A percentile compares a stretch with the other conserved stretches of the same genome.
phyloP scores from a whole-genome alignment of 2,888 invertebrate genomes.

The Hedychridium roseum region DNA sequence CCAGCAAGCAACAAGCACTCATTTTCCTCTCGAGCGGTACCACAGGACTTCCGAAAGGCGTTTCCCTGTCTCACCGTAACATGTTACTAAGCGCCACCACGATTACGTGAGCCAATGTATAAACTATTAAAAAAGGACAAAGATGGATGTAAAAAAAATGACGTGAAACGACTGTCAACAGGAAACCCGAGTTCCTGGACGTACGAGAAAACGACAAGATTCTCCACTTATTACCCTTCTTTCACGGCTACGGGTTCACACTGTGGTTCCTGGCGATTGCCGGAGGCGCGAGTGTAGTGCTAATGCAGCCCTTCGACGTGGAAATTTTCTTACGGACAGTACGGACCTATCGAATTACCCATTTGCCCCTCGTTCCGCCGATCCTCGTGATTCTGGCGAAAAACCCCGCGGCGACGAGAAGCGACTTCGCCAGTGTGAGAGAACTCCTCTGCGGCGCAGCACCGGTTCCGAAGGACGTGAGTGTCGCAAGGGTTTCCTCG shows the following conservation, averaged over 20 bases:
- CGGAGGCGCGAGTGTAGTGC: constrained; percentile 9
- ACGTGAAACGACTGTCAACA: constrained; percentile 16
- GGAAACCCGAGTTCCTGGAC: constrained; percentile 2
- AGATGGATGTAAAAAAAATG: neutral
- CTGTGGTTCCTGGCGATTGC: constrained; percentile 1
- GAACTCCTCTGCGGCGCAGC: constrained; percentile 64
- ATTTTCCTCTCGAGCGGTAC: constrained; percentile 67
- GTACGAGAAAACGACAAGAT: constrained; percentile 13
- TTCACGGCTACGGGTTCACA: constrained; percentile 42
- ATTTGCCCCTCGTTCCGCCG: constrained; percentile 65
- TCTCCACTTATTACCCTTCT: constrained; percentile 35
- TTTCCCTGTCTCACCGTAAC: constrained; percentile 76
- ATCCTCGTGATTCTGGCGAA: constrained; percentile 66
- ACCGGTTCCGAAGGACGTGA: constrained; percentile 61
- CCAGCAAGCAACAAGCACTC: constrained; percentile 50
- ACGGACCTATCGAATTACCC: constrained; percentile 41
- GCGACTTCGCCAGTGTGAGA: constrained; percentile 62
- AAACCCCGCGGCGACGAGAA: constrained; percentile 62
- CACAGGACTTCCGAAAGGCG: constrained; percentile 79
- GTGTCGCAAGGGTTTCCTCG: too few species aligned
- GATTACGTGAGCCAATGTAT: too few species aligned
- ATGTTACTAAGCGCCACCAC: constrained; percentile 55
- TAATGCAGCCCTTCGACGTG: constrained; percentile 42
- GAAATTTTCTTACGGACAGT: constrained; percentile 40
- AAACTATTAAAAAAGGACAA: neutral